phyloP scores from a whole-genome alignment of 2,888 invertebrate species.

The Diloba caeruleocephala region DNA sequence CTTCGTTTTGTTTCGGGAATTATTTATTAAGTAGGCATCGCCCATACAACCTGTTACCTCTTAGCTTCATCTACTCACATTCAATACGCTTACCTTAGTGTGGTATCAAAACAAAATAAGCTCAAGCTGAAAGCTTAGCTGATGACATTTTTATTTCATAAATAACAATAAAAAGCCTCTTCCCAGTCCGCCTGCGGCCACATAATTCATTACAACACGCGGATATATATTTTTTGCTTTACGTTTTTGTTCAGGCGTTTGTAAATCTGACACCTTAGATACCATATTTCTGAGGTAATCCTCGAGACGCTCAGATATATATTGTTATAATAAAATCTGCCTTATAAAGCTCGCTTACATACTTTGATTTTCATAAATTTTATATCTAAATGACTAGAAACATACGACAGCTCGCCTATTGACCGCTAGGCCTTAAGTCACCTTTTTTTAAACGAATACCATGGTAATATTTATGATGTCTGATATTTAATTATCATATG shows the following conservation, averaged over 20 bases:
- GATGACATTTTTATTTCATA: slow-evolving; percentile 43
- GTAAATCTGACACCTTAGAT: slow-evolving; percentile 61
- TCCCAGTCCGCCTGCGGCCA: slow-evolving; percentile 65
- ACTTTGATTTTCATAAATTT: slow-evolving; percentile 8
- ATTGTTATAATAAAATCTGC: slow-evolving; percentile 41
- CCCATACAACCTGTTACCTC: too few species aligned
- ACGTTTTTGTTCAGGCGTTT: slow-evolving; percentile 65
- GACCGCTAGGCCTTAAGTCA: not conserved
- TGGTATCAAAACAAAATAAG: slow-evolving; percentile 27
- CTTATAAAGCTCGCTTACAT: slow-evolving; percentile 25
- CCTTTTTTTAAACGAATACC: too few species aligned
- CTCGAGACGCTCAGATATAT: slow-evolving; percentile 27
- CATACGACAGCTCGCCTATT: not conserved
- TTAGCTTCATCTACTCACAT: not conserved
- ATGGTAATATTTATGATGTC: too few species aligned
- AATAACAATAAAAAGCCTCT: slow-evolving; percentile 56
- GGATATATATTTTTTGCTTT: slow-evolving; percentile 62
- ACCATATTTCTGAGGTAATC: slow-evolving; percentile 54
- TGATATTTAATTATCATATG: too few species aligned
- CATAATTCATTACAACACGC: slow-evolving; percentile 65
- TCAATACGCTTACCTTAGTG: slow-evolving; percentile 6
- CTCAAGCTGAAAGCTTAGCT: slow-evolving; percentile 29
- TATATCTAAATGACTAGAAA: not conserved
- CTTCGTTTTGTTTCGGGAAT: too few species aligned
- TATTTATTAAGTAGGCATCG: too few species aligned